phyloP scores from a whole-genome alignment of 2,797 vertebrate species.

The Falco naumanni region DNA sequence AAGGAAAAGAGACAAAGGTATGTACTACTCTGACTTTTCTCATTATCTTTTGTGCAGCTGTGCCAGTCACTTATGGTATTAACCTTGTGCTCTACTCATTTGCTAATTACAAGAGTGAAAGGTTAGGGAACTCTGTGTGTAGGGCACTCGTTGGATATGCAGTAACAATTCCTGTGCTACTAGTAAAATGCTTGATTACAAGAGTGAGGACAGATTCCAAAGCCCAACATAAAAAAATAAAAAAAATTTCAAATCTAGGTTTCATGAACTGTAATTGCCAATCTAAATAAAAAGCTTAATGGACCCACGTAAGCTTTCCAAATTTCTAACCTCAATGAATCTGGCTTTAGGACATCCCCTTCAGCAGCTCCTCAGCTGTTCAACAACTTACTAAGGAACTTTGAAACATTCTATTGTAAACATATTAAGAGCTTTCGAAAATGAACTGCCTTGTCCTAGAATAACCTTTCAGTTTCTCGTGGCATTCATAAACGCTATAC shows the following conservation, averaged over 20 bases:
- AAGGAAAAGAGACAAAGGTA: background rate
- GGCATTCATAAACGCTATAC: background rate
- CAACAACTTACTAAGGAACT: constrained; percentile 8
- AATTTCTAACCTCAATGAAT: constrained; percentile 50
- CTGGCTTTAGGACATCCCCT: constrained; percentile 49
- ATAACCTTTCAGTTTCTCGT: constrained; percentile 38
- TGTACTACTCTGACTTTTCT: background rate
- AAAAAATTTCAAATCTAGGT: background rate
- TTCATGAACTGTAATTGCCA: constrained; percentile 47
- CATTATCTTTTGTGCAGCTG: background rate
- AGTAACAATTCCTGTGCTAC: background rate
- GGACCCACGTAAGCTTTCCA: constrained; percentile 24
- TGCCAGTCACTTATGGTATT: background rate
- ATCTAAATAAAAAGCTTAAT: constrained; percentile 53
- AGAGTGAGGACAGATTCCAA: constrained; percentile 1
- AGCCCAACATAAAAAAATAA: background rate
- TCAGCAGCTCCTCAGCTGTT: constrained; percentile 55
- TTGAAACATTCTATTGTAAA: constrained; percentile 30
- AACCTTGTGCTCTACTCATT: background rate
- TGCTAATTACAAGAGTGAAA: background rate
- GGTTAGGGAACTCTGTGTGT: background rate
- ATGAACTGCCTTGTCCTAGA: constrained; percentile 19
- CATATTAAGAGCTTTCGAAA: constrained; percentile 1
- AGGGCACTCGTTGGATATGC: background rate
- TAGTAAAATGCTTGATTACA: background rate